Base-by-base conservation (phyloP, 2,797 vertebrate genomes). In the Dendrocincla tyrannina region DNA sequence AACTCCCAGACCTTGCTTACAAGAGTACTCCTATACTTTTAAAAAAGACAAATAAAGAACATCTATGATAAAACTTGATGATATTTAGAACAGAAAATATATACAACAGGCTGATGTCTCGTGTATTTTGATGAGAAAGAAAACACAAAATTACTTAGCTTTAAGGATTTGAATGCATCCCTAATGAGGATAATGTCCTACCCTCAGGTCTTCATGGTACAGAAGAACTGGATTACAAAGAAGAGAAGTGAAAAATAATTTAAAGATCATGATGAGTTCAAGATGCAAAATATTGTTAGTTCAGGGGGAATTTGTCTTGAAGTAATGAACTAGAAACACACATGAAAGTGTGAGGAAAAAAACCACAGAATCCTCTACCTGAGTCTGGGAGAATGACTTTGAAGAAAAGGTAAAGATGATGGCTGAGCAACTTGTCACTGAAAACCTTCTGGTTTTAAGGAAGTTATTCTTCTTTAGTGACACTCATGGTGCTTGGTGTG, bases 101-200 rank as follows among this genome's bases (percentile, higher is more conserved):
- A 1, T 82, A 52, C 63, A 75, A 9, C 64, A 89, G 47, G 41
- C 42, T 95, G 67, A 42, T 70, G 63, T 44, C 55, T 89, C 80
- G 56, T 74, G n/a, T 87, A 85, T 95, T 91, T 96, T 88, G 69
- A 96, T 84, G 84, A 93, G 50, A 72, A 88, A 76, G 66, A 76
- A 76, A 39, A 63, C 32, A 56, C 25, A 85, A 91, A 91, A 91
- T 85, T 24, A 89, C 80, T 73, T 76, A 50, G 35, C n/a, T 92
- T 85, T 76, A 93, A 91, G 58, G 70, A 77, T 93, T 95, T 94
- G 72, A 94, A 63, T 89, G 74, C 63, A 84, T 93, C 74, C 44
- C 59, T 96, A 94, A 92, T 95, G 70, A 90, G 50, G 76, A 88
- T 96, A 79, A 93, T 79, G 63, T 95, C 90, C 83, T 95, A 70